Evolutionary conservation across 1,140 invertebrate genomes (phyloP), one percentile per base, ranked within the genome.

Genomic region (Callitettix versicolor): DNA sequence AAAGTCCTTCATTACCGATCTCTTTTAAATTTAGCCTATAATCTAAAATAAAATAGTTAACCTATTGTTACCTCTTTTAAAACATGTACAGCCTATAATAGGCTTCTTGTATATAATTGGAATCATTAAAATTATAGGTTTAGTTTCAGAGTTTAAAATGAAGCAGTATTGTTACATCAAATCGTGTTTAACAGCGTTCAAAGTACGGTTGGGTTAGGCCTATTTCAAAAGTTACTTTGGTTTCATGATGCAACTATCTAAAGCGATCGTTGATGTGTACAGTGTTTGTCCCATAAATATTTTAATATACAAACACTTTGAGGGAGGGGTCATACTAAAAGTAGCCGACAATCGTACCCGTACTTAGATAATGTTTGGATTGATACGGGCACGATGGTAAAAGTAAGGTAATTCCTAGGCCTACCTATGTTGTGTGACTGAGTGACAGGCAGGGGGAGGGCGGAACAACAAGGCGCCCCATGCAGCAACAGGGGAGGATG

Each of bases 381-480:
- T 40, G 21, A 14, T 41, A 40, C 36, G 36, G 52, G 43, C 52
- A 58, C 20, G 30, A 20, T 36, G 47, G 33, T 40, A 36, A 3
- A 36, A 30, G 20, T 15, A 30, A 30, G 26, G 9, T 30, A 30
- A 30, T 4, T 30, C 26, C 26, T 41, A 33, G 20, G 41, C 55
- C 52, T 44, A 62, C 61, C 55, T 58, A 62, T 62, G 52, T 62
- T 62, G 56, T 62, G 61, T 22, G 56, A 53, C 53, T 62, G 61
- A 2, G 61, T 60, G 52, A 62, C 53, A 3, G 61, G 59, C 46
- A 62, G 42, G 44, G 59, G 58, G n/a, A 62, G 33, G 50, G 57
- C 38, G 22, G 56, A 36, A 53, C 61, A 62, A 49, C 61, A 62
- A 14, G 61, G 59, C 14, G 58, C 40, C 26, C 56, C 53, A 21